Conservation (phyloP, 2,888 invertebrate species). For the Xestia sexstrigata region DNA sequence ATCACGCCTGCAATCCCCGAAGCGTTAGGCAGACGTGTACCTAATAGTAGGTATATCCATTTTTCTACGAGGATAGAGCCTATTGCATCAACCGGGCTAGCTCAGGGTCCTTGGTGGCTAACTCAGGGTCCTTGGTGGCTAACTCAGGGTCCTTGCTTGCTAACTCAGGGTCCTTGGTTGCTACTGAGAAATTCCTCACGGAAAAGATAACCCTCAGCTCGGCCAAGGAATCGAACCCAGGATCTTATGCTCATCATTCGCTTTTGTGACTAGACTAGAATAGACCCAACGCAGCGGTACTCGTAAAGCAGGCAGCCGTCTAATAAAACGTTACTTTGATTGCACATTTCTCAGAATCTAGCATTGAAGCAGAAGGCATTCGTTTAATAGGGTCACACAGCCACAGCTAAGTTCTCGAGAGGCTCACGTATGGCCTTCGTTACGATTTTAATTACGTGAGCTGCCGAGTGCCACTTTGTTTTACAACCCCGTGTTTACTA, state of each 20-base stretch:
- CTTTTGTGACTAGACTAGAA: not conserved
- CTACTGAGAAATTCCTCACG: not conserved
- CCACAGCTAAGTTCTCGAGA: not conserved
- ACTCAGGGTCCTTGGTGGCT: not conserved
- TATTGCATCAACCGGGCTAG: not conserved
- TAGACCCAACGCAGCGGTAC: not conserved
- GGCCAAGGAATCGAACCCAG: not conserved
- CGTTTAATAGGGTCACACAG: conserved; percentile 37
- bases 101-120: no score
- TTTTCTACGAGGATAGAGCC: not conserved
- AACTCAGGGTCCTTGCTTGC: not conserved
- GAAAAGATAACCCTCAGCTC: not conserved
- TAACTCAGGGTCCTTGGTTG: not conserved
- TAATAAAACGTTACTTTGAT: not conserved
- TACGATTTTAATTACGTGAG: conserved; percentile 10
- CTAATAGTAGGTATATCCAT: not conserved
- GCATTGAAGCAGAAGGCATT: not conserved
- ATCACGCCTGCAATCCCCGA: no score
- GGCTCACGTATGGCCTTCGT: conserved; percentile 4
- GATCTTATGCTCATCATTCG: not conserved
- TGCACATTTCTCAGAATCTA: conserved; percentile 4
- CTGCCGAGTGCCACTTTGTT: not conserved
- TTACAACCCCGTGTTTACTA: not conserved
- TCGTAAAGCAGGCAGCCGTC: not conserved
- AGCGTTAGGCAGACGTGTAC: not conserved